These are phyloP conservation scores for Darevskia nairensis DNA, from an alignment of 2,797 vertebrate species.

Conservation along the genomic window DNA sequence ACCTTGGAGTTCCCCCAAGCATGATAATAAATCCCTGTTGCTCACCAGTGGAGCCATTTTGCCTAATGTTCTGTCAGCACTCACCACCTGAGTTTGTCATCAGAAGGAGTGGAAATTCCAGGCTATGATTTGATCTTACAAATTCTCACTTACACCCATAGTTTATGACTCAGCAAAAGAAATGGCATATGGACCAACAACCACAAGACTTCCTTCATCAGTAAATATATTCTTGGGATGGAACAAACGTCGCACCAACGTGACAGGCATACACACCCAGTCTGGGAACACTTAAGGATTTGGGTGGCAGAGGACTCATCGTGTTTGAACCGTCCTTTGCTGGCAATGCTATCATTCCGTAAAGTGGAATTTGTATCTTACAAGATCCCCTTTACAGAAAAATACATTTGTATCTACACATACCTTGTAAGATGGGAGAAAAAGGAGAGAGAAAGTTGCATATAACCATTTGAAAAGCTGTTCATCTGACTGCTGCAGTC, in stretches of 20 bases:
- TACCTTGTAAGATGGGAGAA: constrained; percentile 1
- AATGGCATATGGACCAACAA: not conserved
- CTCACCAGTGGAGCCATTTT: no score
- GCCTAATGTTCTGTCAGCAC: no score
- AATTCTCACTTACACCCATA: constrained; percentile 24
- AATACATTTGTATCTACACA: not conserved
- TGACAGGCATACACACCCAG: not conserved
- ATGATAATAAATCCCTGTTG: no score
- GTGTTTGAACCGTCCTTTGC: not conserved
- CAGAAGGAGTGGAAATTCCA: not conserved
- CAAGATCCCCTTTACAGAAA: not conserved
- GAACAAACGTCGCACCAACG: not conserved
- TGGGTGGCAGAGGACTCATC: constrained; percentile 37
- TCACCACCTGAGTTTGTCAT: no score
- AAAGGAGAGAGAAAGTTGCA: not conserved
- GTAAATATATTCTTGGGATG: not conserved
- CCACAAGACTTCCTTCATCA: not conserved
- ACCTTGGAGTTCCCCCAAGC: no score
- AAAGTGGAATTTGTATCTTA: no score
- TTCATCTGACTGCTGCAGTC: constrained; percentile 13
- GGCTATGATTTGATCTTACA: constrained; percentile 20
- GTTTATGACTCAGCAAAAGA: constrained; percentile 30
- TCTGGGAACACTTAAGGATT: no score
- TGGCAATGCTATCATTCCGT: not conserved
- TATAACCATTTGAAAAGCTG: not conserved